Percentiles rank a stretch among this genome's conserved stretches.
Evolutionary conservation across 64 coral and sea anemone species (phyloP).

Genomic region (Orbicella faveolata): DNA sequence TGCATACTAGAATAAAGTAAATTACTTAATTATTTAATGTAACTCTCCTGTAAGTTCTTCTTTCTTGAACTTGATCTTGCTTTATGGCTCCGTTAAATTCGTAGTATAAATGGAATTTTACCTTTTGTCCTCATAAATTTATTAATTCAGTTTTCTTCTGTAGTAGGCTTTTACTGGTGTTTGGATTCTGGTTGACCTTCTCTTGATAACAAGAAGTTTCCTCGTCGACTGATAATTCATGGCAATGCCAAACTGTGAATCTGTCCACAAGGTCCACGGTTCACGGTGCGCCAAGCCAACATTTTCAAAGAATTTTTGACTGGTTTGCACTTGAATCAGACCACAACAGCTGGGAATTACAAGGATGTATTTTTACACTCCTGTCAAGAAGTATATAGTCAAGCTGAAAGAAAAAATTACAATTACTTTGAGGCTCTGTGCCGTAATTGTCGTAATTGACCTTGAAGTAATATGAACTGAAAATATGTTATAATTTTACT

Average conservation of each 20-base stretch:
- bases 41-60: background rate
- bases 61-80: slow-evolving; percentile 15
- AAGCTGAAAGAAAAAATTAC: no score
- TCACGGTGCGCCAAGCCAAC: slow-evolving; percentile 1
- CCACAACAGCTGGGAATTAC: no score
- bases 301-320: background rate
- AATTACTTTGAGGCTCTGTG: no score
- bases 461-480: no score
- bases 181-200: background rate
- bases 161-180: slow-evolving; percentile 17
- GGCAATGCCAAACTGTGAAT: slow-evolving; percentile 20
- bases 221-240: slow-evolving; percentile 5
- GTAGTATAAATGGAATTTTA: no score
- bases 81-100: background rate
- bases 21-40: no score
- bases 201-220: slow-evolving; percentile 15
- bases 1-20: background rate
- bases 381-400: no score
- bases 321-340: background rate
- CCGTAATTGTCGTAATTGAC: no score
- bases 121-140: no score
- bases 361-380: no score
- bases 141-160: background rate
- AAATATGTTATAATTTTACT: no score
- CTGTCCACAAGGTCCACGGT: slow-evolving; percentile 12